phyloP scores from a whole-genome alignment of 2,888 invertebrate genomes.

The Syrphus vitripennis region DNA sequence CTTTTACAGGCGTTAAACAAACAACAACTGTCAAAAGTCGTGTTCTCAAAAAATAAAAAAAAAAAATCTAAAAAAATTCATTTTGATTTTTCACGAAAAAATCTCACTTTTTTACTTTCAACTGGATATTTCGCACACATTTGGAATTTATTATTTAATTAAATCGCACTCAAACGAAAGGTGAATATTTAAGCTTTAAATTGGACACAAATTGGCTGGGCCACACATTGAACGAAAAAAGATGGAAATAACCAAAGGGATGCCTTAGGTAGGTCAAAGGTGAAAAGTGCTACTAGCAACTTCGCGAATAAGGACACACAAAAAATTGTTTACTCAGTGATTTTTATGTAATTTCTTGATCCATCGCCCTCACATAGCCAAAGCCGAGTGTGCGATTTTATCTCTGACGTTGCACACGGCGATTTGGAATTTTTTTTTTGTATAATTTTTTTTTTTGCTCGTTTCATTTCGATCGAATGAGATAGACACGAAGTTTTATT shows the following conservation, averaged over 20 bases:
- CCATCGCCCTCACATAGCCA: not conserved
- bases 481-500: slow-evolving; percentile 42
- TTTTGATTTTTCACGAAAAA: slow-evolving; percentile 69
- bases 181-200: slow-evolving; percentile 63
- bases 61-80: slow-evolving; percentile 63
- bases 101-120: slow-evolving; percentile 70
- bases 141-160: slow-evolving; percentile 65
- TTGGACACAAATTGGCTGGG: slow-evolving; percentile 35
- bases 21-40: slow-evolving; percentile 75
- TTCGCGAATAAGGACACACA: slow-evolving; percentile 59
- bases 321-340: slow-evolving; percentile 62
- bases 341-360: slow-evolving; percentile 57
- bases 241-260: slow-evolving; percentile 74
- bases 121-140: slow-evolving; percentile 65
- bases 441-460: not conserved
- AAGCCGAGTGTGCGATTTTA: slow-evolving; percentile 3
- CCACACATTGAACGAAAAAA: slow-evolving; percentile 43
- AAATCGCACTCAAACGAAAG: slow-evolving; percentile 61
- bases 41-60: slow-evolving; percentile 72
- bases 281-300: slow-evolving; percentile 69
- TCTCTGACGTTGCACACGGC: slow-evolving; percentile 35
- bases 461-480: slow-evolving; percentile 27
- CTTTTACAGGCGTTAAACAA: slow-evolving; percentile 74
- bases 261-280: slow-evolving; percentile 80
- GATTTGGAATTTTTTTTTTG: slow-evolving; percentile 14